Evolutionary conservation across 1,140 invertebrate genomes (phyloP), one percentile per base, ranked within the genome.

Genomic region (Megalopta genalis): DNA sequence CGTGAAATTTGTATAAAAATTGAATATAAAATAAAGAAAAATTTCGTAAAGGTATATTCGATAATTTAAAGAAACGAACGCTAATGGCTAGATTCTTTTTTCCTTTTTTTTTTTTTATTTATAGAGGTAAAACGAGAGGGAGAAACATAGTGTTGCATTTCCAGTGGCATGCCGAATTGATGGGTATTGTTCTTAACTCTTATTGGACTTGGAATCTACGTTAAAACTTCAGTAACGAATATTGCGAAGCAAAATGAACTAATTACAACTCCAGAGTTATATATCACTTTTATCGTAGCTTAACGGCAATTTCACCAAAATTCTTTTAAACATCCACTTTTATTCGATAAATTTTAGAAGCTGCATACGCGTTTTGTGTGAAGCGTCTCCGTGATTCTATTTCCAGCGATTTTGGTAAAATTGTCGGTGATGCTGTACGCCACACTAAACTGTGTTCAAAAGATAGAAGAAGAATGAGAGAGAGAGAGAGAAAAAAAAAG

Each of bases 401-500:
- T 79, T 67, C 54, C n/a, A n/a, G 39, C 3, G 63, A 76, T 81
- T 75, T 80, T 87, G 84, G 84, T 89, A 88, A 89, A 91, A 91
- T 91, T 90, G 88, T 88, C 88, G 87, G 77, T 89, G 85, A 85
- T 69, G 81, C 88, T 91, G 85, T 86, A 83, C 89, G 89, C 90
- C 91, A 93, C 90, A 90, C 89, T 91, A 90, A 90, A 92, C 91
- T 92, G 92, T 92, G 92, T 93, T 92, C 91, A 92, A 91, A 88
- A 91, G 88, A 89, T 88, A 88, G 78, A 87, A 88, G 63, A 77
- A 64, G 78, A 83, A 87, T 65, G 82, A 81, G n/a, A n/a, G n/a
- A n/a, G n/a, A n/a, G n/a, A n/a, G n/a, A n/a, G n/a, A n/a, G n/a
- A n/a, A 32, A 18, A n/a, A 57, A 57, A n/a, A 57, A 82, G 86